phyloP scores from a whole-genome alignment of 2,113 vertebrate genomes.

The Megaptera novaeangliae region DNA sequence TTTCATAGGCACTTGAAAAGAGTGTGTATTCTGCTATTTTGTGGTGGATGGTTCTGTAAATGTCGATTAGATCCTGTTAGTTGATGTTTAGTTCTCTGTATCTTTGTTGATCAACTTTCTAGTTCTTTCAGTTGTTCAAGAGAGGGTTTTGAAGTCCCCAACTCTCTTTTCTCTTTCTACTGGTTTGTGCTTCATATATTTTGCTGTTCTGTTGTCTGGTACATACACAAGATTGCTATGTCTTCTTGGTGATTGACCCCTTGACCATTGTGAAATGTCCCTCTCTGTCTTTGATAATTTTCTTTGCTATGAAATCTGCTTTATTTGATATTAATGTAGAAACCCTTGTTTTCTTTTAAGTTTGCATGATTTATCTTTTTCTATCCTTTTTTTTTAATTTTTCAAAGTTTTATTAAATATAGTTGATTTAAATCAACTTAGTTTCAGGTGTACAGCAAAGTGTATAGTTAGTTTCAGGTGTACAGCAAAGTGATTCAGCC shows the following conservation, averaged over 20 bases:
- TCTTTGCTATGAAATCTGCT: background rate
- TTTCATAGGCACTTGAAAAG: background rate
- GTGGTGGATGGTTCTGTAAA: no score
- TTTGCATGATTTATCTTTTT: background rate
- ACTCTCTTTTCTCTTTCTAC: rapidly evolving
- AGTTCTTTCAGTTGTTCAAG: background rate
- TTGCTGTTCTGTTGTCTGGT: background rate
- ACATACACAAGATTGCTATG: rapidly evolving
- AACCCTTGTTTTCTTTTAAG: background rate
- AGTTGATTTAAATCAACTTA: no score
- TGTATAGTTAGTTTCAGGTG: background rate
- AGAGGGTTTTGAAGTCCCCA: background rate
- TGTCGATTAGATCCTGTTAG: background rate
- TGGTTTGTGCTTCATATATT: rapidly evolving
- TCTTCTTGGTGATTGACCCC: background rate
- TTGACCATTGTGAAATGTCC: background rate
- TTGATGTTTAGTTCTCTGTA: background rate
- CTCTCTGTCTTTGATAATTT: background rate
- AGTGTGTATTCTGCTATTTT: background rate
- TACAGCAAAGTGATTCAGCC: background rate
- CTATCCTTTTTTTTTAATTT: background rate
- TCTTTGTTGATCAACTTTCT: background rate
- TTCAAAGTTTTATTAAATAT: background rate
- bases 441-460: background rate
- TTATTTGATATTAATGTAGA: background rate